Evolutionary conservation across 2,113 vertebrate species (phyloP).

Genomic region (Rhea pennata): DNA sequence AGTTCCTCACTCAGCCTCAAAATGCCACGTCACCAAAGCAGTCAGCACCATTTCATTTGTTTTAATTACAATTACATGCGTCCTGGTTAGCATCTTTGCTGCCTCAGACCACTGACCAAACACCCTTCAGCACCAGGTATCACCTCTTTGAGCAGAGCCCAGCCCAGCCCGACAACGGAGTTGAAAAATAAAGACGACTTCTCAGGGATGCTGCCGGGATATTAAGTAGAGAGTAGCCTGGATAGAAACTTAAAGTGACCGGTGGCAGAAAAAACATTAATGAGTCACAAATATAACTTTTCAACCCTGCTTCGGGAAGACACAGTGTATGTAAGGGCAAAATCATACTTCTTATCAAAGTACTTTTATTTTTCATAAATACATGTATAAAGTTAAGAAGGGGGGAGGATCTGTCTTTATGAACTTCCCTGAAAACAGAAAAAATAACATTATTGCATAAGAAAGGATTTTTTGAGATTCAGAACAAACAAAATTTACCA

Average conservation of each 20-base stretch:
- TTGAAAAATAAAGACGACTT: not conserved
- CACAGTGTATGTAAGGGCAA: not conserved
- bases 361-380: not conserved
- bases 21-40: not conserved
- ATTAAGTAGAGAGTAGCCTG: not conserved
- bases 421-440: not conserved
- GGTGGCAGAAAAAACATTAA: not conserved
- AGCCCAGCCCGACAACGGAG: not conserved
- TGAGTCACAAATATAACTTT: not conserved
- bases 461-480: not conserved
- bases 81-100: not conserved
- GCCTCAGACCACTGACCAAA: slow-evolving; percentile 46
- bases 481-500: slow-evolving; percentile 13
- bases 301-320: not conserved
- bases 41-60: not conserved
- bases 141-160: not conserved
- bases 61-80: not conserved
- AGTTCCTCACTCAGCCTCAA: slow-evolving; percentile 12
- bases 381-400: not conserved
- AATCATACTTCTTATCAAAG: not conserved
- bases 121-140: not conserved
- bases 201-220: not conserved
- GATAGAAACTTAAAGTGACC: not conserved
- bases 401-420: not conserved
- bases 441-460: not conserved